Base-by-base conservation (phyloP, 1,140 invertebrate species). In the Onthophagus taurus region DNA sequence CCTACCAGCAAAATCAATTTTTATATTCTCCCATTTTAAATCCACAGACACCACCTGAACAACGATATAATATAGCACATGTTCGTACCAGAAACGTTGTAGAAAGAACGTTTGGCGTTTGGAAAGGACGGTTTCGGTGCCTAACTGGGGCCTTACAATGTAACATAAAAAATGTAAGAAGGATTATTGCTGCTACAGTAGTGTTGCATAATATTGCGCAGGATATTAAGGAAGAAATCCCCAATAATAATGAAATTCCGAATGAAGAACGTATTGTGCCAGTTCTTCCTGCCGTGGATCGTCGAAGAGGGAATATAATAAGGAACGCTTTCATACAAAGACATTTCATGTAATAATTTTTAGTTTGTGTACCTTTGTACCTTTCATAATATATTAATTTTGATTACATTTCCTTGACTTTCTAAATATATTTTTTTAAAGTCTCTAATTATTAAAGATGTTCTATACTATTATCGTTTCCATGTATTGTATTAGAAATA, bases 71-170 rank as follows among this genome's bases (percentile, higher is more conserved):
- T 33, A 17, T 16, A 19, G 42, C 30, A 34, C 30, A 43, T 17
- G 31, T 43, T 2, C 3, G 9, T 12, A 31, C 18, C 31, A 19
- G 42, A 43, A 43, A 43, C 26, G 21, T 26, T 24, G 16, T 24
- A 4, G 21, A 41, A 23, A 14, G 24, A 18, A 41, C 21, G 26
- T 43, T 43, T 43, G 42, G 42, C 31, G 23, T 43, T 13, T 43
- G 30, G 30, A 43, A 43, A 16, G 8, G 13, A n/a, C 31, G 13
- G 34, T 43, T 31, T 30, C 29, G 29, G n/a, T 43, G 42, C 20
- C 9, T 43, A 4, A 33, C 18, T 3, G 34, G 11, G 19, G 17
- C 30, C 16, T 43, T 43, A 31, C 5, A 43, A 18, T 43, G 31
- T 42, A 42, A 42, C 13, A 9, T 42, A 42, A 3, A 12, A 3